Conservation (phyloP, 2,888 invertebrate genomes). For the Idaea straminata region DNA sequence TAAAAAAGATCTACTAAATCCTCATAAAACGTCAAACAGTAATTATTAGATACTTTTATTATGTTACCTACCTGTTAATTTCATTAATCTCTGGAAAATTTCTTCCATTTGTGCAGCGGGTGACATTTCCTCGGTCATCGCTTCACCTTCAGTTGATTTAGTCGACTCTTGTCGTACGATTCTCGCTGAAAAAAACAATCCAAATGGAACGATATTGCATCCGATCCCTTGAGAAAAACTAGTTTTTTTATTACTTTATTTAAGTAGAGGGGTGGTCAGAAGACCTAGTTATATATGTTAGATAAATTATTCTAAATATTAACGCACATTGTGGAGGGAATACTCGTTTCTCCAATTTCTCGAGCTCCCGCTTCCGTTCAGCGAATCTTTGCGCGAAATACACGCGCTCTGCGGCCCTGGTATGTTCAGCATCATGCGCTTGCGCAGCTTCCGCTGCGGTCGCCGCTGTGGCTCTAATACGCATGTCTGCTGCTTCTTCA, state of each 20-base stretch:
- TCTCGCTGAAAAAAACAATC: constrained; percentile 42
- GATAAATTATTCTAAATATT: no score
- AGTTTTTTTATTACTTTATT: no score
- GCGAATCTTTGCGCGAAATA: constrained; percentile 86
- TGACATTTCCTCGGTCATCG: constrained; percentile 59
- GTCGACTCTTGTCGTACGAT: constrained; percentile 81
- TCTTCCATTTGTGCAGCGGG: constrained; percentile 80
- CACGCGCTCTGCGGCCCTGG: constrained; percentile 82
- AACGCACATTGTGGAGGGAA: constrained; percentile 79
- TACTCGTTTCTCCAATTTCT: constrained; percentile 87
- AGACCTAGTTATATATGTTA: no score
- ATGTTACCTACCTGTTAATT: constrained; percentile 81
- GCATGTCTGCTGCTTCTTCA: constrained; percentile 86
- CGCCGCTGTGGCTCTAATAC: constrained; percentile 84
- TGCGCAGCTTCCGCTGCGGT: constrained; percentile 85
- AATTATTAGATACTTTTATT: not conserved
- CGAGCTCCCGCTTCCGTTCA: constrained; percentile 85
- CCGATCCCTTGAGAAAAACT: not conserved
- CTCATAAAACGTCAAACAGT: no score
- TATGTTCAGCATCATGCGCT: constrained; percentile 83
- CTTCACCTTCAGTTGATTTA: constrained; percentile 73
- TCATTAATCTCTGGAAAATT: constrained; percentile 86
- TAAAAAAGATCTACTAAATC: no score
- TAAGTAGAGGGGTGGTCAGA: no score
- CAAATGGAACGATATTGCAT: no score